Evolutionary conservation across 2,797 vertebrate species (phyloP), one percentile per base, ranked within the genome.

Genomic region (Macroramphosus scolopax): DNA sequence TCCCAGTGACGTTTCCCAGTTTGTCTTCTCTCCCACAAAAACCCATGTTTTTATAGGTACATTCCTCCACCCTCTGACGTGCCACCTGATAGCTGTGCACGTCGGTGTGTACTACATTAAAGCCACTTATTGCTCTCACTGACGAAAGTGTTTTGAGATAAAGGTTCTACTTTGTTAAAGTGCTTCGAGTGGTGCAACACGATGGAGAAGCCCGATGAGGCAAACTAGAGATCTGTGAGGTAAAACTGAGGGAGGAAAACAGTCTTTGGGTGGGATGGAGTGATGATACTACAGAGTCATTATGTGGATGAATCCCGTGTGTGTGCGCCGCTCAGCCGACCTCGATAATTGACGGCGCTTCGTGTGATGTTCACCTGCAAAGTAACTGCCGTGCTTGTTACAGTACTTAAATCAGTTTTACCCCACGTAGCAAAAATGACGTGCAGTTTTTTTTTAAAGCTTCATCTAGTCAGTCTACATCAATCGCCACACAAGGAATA

Each of bases 111-210:
- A 50, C 31, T 44, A 50, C 57, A 51, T 49, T 51, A 55, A 75
- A 71, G 68, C 59, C 37, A 39, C 53, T 83, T 89, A 87, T 83
- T 85, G 80, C 86, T 82, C 50, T 47, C 40, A 52, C 42, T 30
- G 53, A 65, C 40, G 16, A 31, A 24, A 11, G 26, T 20, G 48
- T 60, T 56, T 38, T 16, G n/a, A 78, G 54, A 75, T 63, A 59
- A 82, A 81, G 59, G 77, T 72, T 36, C 52, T 41, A 55, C 47
- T 68, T 32, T 11, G 30, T 42, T 85, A 82, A 84, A 83, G 82
- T 84, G 86, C 83, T 78, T 13, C 11, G 26, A 49, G 63, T 62
- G 45, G 34, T 41, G 40, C 32, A 14, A 54, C 45, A 38, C 0
- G n/a, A 16, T 9, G 47, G 18, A 24, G 35, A 28, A 42, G 12